Evolutionary conservation across 2,888 invertebrate genomes (phyloP).

Genomic region (Griposia aprilina): DNA sequence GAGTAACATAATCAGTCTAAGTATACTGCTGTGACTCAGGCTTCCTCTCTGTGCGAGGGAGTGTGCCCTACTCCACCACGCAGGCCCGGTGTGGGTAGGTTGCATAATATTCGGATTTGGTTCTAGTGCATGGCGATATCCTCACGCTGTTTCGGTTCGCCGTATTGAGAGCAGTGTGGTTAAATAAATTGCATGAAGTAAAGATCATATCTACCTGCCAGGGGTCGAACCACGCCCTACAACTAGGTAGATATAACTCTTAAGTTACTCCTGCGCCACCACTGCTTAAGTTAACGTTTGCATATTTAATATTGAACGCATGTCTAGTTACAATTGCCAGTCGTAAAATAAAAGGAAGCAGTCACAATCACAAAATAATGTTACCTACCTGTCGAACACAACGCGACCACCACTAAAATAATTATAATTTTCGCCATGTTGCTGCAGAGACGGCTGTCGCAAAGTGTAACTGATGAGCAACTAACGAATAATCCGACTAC

Average conservation of each 20-base stretch:
- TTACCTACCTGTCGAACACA: slow-evolving; percentile 53
- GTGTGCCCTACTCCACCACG: background rate
- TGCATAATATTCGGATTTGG: background rate
- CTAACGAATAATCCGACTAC: background rate
- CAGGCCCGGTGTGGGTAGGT: background rate
- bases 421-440: slow-evolving; percentile 35
- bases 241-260: background rate
- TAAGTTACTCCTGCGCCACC: background rate
- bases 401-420: background rate
- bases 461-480: background rate
- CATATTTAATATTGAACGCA: background rate
- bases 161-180: background rate
- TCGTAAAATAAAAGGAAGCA: background rate
- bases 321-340: background rate
- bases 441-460: background rate
- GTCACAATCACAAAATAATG: background rate
- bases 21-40: too few relatives aligned
- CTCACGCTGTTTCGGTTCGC: background rate
- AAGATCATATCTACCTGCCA: background rate
- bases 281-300: background rate
- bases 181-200: background rate
- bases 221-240: background rate
- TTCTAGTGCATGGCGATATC: background rate
- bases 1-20: background rate
- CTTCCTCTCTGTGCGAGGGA: background rate